These are phyloP conservation scores for Bellardia pandia DNA, from an alignment of 2,888 invertebrate genomes.

Conservation along the genomic window DNA sequence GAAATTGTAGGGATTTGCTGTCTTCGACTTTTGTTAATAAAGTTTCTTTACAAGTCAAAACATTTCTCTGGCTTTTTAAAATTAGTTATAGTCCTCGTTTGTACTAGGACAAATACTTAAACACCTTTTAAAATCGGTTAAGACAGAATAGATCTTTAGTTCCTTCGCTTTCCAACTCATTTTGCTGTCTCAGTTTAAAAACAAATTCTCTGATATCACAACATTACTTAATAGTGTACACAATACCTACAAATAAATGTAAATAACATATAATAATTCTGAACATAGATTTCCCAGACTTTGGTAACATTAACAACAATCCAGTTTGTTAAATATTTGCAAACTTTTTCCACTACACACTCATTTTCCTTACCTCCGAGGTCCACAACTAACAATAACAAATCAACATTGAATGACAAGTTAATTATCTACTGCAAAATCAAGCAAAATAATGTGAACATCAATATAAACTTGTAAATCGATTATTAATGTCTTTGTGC, in stretches of 20 bases:
- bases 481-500: slow-evolving; percentile 80
- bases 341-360: background rate
- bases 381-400: slow-evolving; percentile 28
- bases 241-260: background rate
- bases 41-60: no score
- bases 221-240: background rate
- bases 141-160: no score
- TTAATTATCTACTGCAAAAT: slow-evolving; percentile 66
- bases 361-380: slow-evolving; percentile 6
- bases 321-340: slow-evolving; percentile 18
- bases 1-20: no score
- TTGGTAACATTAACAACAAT: slow-evolving; percentile 3
- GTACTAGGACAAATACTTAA: no score
- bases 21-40: no score
- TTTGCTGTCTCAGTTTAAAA: no score
- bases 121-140: no score
- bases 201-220: no score
- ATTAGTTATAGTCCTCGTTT: no score
- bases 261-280: background rate
- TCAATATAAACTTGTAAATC: slow-evolving; percentile 77
- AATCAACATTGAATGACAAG: slow-evolving; percentile 65
- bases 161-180: no score
- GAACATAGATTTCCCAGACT: slow-evolving; percentile 32
- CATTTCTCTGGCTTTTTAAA: no score
- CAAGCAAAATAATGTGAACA: slow-evolving; percentile 59